These are phyloP conservation scores for Tribolium castaneum DNA, from an alignment of 1,140 invertebrate genomes.

Conservation along the genomic window DNA sequence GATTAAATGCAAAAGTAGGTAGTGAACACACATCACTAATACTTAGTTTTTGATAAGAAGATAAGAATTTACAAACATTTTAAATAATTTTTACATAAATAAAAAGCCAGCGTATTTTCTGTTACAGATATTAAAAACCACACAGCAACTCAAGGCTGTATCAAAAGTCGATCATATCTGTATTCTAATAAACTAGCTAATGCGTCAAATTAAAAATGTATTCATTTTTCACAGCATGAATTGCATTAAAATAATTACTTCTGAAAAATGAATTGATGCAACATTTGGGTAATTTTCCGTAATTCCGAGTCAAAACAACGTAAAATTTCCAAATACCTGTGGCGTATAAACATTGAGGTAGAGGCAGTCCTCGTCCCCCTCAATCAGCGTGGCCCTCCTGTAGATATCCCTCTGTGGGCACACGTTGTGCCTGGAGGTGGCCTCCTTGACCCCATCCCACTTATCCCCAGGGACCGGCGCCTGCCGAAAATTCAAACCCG, in stretches of 20 bases:
- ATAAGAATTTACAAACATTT: no score
- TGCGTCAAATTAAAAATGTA: background rate
- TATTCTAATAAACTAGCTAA: background rate
- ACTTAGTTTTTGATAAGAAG: no score
- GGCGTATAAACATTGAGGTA: conserved; percentile 89
- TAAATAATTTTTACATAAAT: no score
- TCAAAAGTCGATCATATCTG: background rate
- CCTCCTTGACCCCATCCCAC: conserved; percentile 73
- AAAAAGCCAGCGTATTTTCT: no score
- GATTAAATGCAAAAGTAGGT: no score
- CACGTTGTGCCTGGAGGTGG: conserved; percentile 70
- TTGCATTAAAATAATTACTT: conserved; percentile 15
- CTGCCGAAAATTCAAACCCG: conserved; percentile 61
- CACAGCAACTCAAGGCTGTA: background rate
- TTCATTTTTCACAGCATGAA: background rate
- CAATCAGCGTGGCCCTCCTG: conserved; percentile 67
- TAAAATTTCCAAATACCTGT: conserved; percentile 61
- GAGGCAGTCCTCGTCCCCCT: conserved; percentile 84
- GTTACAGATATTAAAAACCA: background rate
- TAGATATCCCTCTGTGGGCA: conserved; percentile 82
- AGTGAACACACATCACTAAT: no score
- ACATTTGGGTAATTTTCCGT: background rate
- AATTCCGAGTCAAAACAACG: background rate
- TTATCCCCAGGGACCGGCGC: conserved; percentile 69
- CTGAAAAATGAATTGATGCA: background rate